These are phyloP conservation scores for Phaonia tiefii DNA, from an alignment of 2,888 invertebrate genomes.

Conservation along the genomic window DNA sequence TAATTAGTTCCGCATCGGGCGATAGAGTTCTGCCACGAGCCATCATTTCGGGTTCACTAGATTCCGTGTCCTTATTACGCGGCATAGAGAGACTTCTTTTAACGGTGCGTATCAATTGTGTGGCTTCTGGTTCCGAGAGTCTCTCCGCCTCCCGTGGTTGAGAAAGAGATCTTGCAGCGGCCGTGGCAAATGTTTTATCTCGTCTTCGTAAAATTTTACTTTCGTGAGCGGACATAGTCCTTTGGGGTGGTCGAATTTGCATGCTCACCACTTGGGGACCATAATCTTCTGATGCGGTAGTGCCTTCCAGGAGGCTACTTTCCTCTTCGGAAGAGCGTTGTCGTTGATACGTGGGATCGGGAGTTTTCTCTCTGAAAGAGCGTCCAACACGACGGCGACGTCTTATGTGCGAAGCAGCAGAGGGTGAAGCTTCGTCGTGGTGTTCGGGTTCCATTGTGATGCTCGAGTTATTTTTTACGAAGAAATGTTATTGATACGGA, in stretches of 20 bases:
- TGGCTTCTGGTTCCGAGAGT: conserved; percentile 75
- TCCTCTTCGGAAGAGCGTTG: conserved; percentile 71
- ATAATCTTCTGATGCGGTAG: conserved; percentile 63
- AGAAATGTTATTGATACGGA: too few relatives aligned
- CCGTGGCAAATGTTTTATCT: conserved; percentile 77
- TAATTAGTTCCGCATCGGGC: conserved; percentile 41
- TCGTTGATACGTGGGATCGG: conserved; percentile 75
- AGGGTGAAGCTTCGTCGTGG: conserved; percentile 76
- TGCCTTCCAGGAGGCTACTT: conserved; percentile 67
- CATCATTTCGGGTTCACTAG: conserved; percentile 75
- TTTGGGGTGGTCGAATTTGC: conserved; percentile 76
- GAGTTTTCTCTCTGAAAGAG: conserved; percentile 84
- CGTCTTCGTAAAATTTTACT: conserved; percentile 79
- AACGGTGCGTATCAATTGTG: conserved; percentile 73
- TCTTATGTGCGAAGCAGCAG: conserved; percentile 75
- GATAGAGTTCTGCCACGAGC: conserved; percentile 48
- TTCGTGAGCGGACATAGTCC: conserved; percentile 76
- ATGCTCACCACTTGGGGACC: conserved; percentile 73
- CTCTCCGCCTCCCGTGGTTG: conserved; percentile 77
- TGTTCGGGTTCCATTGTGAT: conserved; percentile 67
- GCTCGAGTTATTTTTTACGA: too few relatives aligned
- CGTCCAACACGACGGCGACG: conserved; percentile 84
- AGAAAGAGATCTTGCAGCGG: conserved; percentile 80
- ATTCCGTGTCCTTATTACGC: conserved; percentile 76
- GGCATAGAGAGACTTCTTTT: conserved; percentile 80